Conservation (phyloP, 2,113 vertebrate species). For the Mormyrus iriodes region DNA sequence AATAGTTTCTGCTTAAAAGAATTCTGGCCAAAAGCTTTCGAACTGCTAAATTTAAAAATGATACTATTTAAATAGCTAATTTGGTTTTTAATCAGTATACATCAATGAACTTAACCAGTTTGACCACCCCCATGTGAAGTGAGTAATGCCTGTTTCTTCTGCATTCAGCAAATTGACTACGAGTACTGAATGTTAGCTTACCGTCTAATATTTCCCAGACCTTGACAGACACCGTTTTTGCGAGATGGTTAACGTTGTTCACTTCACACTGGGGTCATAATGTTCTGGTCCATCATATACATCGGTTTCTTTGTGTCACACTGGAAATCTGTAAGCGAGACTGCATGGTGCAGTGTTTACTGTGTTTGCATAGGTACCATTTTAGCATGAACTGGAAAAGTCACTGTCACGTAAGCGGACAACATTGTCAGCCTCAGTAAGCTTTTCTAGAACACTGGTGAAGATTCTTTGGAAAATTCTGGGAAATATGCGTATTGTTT, state of each 20-base stretch:
- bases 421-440: background rate
- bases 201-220: background rate
- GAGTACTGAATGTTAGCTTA: background rate
- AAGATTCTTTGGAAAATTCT: background rate
- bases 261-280: background rate
- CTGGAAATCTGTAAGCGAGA: background rate
- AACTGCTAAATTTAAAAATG: background rate
- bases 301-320: background rate
- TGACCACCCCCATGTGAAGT: background rate
- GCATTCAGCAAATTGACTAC: background rate
- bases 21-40: background rate
- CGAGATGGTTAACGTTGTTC: background rate
- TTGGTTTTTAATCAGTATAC: background rate
- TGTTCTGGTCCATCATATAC: background rate
- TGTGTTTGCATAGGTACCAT: background rate
- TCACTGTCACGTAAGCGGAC: background rate
- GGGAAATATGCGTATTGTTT: background rate
- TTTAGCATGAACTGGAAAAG: background rate
- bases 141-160: background rate
- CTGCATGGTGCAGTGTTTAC: background rate
- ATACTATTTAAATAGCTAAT: background rate
- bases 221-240: background rate
- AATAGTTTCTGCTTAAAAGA: background rate
- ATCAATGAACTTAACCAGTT: background rate
- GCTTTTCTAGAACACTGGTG: background rate